phyloP scores from a whole-genome alignment of 1,140 invertebrate genomes.

The Galendromus occidentalis region DNA sequence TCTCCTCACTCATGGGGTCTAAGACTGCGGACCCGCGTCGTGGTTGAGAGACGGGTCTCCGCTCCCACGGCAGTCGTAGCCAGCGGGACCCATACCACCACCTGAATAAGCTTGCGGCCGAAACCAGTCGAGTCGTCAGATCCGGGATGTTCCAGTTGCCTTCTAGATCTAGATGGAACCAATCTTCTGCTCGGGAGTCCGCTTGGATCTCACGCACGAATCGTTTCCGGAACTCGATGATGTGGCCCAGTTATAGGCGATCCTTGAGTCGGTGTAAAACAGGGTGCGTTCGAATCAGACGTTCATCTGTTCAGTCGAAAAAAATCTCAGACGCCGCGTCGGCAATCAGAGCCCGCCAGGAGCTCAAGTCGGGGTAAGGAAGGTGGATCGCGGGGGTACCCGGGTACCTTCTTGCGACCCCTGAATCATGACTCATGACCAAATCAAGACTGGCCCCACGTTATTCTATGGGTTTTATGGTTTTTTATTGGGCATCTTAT shows the following conservation, averaged over 20 bases:
- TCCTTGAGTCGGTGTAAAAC: background rate
- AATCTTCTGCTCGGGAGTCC: background rate
- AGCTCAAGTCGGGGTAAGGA: conserved; percentile 33
- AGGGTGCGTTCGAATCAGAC: background rate
- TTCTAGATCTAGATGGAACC: background rate
- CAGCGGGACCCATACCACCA: background rate
- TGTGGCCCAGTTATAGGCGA: background rate
- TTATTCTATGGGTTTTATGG: no score
- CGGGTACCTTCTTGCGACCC: no score
- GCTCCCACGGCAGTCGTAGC: background rate
- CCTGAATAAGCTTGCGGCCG: background rate
- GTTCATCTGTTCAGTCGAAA: background rate
- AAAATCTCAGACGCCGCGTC: background rate
- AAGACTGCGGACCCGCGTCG: no score
- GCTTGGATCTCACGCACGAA: background rate
- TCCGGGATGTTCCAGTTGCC: background rate
- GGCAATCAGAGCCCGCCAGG: conserved; percentile 27
- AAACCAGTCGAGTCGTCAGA: background rate
- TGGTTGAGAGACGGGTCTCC: background rate
- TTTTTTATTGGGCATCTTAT: no score
- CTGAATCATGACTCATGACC: no score
- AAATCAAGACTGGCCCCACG: no score
- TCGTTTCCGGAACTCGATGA: background rate
- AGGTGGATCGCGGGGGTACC: conserved; percentile 28
- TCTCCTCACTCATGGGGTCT: no score